Percentiles rank a stretch among this genome's conserved stretches.
Evolutionary conservation across 2,888 invertebrate species (phyloP).

Genomic region (Leptura quadrifasciata): DNA sequence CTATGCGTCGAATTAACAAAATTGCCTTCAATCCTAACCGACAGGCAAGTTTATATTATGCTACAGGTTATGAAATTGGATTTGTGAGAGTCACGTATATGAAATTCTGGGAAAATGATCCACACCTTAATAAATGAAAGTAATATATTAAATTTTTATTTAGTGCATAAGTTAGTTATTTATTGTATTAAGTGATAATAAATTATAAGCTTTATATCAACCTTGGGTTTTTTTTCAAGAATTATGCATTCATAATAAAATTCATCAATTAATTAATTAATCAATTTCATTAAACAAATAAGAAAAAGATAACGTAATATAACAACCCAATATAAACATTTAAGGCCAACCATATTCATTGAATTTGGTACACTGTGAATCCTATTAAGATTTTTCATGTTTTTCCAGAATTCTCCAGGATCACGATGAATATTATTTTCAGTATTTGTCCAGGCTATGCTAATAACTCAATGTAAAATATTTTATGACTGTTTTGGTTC

Average conservation of each 20-base stretch:
- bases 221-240: background rate
- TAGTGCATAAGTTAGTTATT: constrained; percentile 15
- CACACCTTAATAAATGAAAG: background rate
- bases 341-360: too few relatives aligned
- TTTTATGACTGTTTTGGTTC: too few relatives aligned
- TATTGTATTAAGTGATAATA: constrained; percentile 28
- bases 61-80: constrained; percentile 74
- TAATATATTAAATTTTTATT: background rate
- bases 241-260: too few relatives aligned
- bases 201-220: constrained; percentile 1
- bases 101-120: constrained; percentile 63
- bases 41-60: constrained; percentile 71
- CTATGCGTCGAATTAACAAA: constrained; percentile 68
- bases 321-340: background rate
- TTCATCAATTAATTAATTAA: too few relatives aligned
- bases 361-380: too few relatives aligned
- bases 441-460: too few relatives aligned
- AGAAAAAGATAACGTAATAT: too few relatives aligned
- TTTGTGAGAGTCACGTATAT: constrained; percentile 70
- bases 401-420: too few relatives aligned
- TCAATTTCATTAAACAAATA: too few relatives aligned
- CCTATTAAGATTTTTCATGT: too few relatives aligned
- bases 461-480: too few relatives aligned
- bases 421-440: too few relatives aligned
- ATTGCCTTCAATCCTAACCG: constrained; percentile 74